These are phyloP conservation scores for Meteorus colon DNA, from an alignment of 2,888 invertebrate species.

Conservation along the genomic window DNA sequence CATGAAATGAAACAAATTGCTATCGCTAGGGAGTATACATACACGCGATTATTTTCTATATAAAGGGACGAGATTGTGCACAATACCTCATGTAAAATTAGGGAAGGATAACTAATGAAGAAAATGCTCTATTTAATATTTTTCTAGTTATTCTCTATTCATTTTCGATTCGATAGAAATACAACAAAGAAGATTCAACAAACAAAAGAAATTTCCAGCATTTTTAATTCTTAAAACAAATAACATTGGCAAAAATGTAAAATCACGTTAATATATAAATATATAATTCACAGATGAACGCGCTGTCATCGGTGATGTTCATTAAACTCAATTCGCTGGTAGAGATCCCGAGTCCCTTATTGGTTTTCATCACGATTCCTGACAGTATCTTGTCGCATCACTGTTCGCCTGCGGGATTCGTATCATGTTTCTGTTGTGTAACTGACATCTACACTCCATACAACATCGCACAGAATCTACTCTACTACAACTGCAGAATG, in stretches of 20 bases:
- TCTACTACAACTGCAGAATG: background rate
- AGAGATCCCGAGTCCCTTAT: conserved; percentile 15
- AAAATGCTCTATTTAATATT: background rate
- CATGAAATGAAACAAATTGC: conserved; percentile 27
- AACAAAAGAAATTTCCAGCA: too few species aligned
- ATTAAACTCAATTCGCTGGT: background rate
- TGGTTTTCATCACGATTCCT: background rate
- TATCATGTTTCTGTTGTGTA: conserved; percentile 20
- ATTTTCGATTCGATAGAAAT: too few species aligned
- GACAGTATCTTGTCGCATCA: background rate
- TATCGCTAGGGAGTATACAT: conserved; percentile 13
- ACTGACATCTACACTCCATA: background rate
- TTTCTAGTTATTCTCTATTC: too few species aligned
- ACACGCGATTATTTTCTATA: conserved; percentile 30
- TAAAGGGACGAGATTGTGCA: conserved; percentile 27
- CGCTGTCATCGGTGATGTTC: conserved; percentile 32
- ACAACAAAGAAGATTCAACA: too few species aligned
- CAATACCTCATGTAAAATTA: background rate
- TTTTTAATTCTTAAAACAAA: background rate
- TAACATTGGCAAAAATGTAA: background rate
- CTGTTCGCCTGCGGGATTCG: background rate
- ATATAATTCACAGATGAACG: conserved; percentile 16
- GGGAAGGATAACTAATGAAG: background rate
- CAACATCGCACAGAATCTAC: background rate
- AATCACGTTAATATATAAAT: background rate